Percentiles rank a stretch among this genome's conserved stretches.
Conservation (phyloP, 2,888 invertebrate genomes). For the Hypsopygia costalis region DNA sequence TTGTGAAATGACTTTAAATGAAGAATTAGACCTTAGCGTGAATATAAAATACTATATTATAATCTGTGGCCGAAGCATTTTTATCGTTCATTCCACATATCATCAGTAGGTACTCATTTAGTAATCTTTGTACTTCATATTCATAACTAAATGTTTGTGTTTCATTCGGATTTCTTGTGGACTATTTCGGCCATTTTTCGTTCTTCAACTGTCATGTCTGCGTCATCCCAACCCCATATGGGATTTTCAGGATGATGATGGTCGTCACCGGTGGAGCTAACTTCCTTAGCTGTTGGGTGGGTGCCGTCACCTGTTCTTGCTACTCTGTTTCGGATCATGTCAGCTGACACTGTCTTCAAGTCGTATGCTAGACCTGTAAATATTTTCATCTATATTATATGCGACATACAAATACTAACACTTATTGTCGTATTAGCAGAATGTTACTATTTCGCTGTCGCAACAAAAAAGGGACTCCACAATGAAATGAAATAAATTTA, state of each 20-base stretch:
- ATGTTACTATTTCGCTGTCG: too few species aligned
- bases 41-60: too few species aligned
- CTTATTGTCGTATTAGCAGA: too few species aligned
- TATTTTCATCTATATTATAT: not conserved
- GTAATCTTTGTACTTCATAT: not conserved
- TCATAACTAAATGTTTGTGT: not conserved
- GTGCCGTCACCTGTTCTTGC: slow-evolving; percentile 87
- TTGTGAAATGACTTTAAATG: too few species aligned
- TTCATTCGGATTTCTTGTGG: slow-evolving; percentile 49
- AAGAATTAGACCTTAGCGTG: too few species aligned
- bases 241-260: slow-evolving; percentile 77
- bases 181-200: slow-evolving; percentile 71
- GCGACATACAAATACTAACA: too few species aligned
- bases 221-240: slow-evolving; percentile 92
- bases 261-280: slow-evolving; percentile 47
- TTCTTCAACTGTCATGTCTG: slow-evolving; percentile 86
- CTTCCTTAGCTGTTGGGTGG: slow-evolving; percentile 53
- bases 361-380: slow-evolving; percentile 90
- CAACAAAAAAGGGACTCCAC: too few species aligned
- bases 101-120: too few species aligned
- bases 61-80: too few species aligned
- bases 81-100: too few species aligned
- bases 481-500: too few species aligned
- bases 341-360: slow-evolving; percentile 87
- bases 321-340: slow-evolving; percentile 85